Evolutionary conservation across 2,888 invertebrate genomes (phyloP).

Genomic region (Chesias legatella): DNA sequence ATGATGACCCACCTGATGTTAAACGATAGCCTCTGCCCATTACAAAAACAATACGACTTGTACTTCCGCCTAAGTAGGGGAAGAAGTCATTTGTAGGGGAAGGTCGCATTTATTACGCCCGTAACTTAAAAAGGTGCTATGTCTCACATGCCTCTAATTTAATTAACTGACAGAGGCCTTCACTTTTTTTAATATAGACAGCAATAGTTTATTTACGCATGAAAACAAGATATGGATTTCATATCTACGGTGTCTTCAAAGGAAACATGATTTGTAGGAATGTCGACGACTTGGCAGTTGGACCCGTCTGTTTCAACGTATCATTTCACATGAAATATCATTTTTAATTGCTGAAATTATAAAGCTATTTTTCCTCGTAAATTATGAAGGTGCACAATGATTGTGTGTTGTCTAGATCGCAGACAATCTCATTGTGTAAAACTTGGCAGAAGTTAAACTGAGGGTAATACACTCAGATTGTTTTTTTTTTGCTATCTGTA

Average conservation of each 20-base stretch:
- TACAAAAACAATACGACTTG: no score
- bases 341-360: conserved; percentile 13
- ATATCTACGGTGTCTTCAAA: neutral
- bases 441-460: conserved; percentile 4
- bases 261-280: neutral
- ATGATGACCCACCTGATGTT: no score
- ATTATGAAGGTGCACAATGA: conserved; percentile 7
- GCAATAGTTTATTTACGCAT: no score
- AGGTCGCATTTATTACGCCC: no score
- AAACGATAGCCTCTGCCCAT: no score
- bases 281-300: conserved; percentile 8
- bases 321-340: conserved; percentile 11
- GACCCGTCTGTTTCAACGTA: conserved; percentile 5
- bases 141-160: no score
- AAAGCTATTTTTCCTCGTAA: conserved; percentile 11
- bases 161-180: no score
- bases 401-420: conserved; percentile 4
- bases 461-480: conserved; percentile 9
- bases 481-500: neutral
- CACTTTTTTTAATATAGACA: no score
- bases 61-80: no score
- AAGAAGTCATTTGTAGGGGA: no score
- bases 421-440: neutral
- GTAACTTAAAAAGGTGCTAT: no score
- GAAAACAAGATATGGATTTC: no score